Evolutionary conservation across 2,113 vertebrate genomes (phyloP).

Genomic region (Plecturocebus donacophilus): DNA sequence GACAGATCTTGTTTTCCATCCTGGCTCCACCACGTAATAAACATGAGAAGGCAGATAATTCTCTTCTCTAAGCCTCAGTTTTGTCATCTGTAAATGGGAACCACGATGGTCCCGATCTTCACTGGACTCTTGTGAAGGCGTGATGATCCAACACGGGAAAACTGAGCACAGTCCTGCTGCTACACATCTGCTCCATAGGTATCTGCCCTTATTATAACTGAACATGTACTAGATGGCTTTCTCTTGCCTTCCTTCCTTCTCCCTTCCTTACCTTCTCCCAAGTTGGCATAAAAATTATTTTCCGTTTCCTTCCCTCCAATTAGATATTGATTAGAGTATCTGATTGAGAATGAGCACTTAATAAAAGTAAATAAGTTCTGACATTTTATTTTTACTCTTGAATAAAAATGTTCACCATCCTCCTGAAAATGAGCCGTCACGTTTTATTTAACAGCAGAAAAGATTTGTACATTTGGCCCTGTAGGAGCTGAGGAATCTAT

Average conservation of each 20-base stretch:
- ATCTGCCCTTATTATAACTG: background rate
- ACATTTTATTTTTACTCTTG: slow-evolving; percentile 84
- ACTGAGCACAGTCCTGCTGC: background rate
- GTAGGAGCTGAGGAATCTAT: slow-evolving; percentile 86
- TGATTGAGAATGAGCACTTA: slow-evolving; percentile 78
- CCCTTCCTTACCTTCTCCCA: slow-evolving; percentile 44
- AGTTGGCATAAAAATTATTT: slow-evolving; percentile 76
- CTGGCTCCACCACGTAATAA: background rate
- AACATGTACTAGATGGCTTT: background rate
- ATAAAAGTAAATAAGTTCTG: slow-evolving; percentile 83
- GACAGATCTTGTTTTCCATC: background rate
- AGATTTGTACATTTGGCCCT: slow-evolving; percentile 84
- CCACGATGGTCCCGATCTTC: fast-evolving
- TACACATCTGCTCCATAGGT: background rate
- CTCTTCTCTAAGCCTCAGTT: background rate
- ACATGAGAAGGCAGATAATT: background rate
- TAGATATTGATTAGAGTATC: slow-evolving; percentile 71
- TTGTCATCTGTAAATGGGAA: background rate
- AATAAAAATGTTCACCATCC: slow-evolving; percentile 80
- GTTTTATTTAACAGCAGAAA: slow-evolving; percentile 83
- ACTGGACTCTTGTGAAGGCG: fast-evolving
- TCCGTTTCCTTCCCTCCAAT: slow-evolving; percentile 71
- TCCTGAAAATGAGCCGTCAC: slow-evolving; percentile 82
- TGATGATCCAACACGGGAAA: background rate
- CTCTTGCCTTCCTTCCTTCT: background rate